These are phyloP conservation scores for Dicerorhinus sumatrensis DNA, from an alignment of 2,113 vertebrate genomes.

Conservation along the genomic window DNA sequence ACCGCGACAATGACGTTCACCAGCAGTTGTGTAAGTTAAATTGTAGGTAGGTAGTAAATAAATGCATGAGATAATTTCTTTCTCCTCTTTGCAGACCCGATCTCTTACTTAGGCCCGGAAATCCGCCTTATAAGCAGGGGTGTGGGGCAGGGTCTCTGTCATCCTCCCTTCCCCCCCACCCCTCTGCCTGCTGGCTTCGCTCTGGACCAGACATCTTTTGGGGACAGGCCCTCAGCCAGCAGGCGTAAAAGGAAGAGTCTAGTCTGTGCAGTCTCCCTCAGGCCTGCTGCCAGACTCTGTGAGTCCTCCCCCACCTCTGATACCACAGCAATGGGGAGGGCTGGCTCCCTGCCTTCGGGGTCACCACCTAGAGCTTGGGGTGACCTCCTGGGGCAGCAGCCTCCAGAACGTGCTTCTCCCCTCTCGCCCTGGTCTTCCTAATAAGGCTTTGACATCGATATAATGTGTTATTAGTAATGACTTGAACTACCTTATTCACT, in stretches of 20 bases:
- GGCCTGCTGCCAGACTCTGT: neutral
- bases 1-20: accelerated
- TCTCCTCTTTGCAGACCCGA: accelerated
- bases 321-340: accelerated
- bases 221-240: neutral
- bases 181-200: neutral
- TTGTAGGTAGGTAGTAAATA: neutral
- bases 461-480: neutral
- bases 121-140: neutral
- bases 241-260: neutral
- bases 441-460: neutral
- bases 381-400: neutral
- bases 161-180: accelerated
- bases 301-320: neutral
- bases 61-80: accelerated
- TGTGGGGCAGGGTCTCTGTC: accelerated
- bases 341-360: neutral
- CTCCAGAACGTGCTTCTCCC: neutral
- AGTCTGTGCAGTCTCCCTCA: neutral
- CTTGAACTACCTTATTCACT: accelerated
- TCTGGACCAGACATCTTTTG: neutral
- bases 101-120: neutral
- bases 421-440: neutral
- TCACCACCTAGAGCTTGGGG: neutral
- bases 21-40: neutral